Conservation (phyloP, 1,140 invertebrate species). For the Lepidurus packardi region DNA sequence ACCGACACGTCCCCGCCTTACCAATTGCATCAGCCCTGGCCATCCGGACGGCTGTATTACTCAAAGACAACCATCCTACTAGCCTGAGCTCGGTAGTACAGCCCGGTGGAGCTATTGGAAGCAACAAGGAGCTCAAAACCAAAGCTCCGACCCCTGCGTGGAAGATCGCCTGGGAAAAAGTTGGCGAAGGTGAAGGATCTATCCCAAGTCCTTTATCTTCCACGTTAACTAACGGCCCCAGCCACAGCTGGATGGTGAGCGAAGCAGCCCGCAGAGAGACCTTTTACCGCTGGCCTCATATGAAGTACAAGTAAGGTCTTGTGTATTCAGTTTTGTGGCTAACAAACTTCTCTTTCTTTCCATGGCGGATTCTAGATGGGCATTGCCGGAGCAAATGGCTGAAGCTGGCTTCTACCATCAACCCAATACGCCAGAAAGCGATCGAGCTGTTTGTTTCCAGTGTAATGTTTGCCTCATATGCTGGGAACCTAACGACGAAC, state of each 20-base stretch:
- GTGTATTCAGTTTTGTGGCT: conserved; percentile 20
- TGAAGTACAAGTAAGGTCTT: conserved; percentile 81
- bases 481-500: conserved; percentile 94
- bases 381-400: conserved; percentile 88
- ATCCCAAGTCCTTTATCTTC: conserved; percentile 37
- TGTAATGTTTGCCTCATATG: conserved; percentile 87
- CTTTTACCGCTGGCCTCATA: conserved; percentile 89
- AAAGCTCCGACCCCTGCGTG: not conserved
- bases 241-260: conserved; percentile 68
- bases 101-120: not conserved
- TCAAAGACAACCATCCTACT: conserved; percentile 41
- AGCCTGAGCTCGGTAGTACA: not conserved
- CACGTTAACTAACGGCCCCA: conserved; percentile 41
- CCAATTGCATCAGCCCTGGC: conserved; percentile 81
- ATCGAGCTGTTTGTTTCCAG: conserved; percentile 90
- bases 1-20: conserved; percentile 72
- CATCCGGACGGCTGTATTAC: conserved; percentile 72
- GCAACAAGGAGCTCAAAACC: conserved; percentile 24
- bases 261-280: conserved; percentile 82
- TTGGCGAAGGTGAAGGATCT: conserved; percentile 39
- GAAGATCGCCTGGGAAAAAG: conserved; percentile 21
- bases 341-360: conserved; percentile 25
- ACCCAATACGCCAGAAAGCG: conserved; percentile 78
- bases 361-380: conserved; percentile 62
- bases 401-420: conserved; percentile 94